Conservation (phyloP, 2,888 invertebrate species). For the Chloromyia formosa region DNA sequence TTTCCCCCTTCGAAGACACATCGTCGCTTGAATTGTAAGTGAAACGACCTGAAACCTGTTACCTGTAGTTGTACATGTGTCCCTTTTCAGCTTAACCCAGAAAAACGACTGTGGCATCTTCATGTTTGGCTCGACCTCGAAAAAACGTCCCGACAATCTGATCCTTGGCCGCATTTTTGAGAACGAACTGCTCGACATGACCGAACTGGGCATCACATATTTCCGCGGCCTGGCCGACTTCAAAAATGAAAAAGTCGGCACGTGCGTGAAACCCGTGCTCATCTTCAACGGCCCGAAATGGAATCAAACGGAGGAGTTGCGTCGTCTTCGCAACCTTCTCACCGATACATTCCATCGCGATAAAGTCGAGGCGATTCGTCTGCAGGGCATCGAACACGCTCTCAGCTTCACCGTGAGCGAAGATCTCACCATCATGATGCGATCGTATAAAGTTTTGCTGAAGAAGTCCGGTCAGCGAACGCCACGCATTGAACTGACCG, state of each 20-base stretch:
- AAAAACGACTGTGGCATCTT: constrained; percentile 92
- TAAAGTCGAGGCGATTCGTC: constrained; percentile 74
- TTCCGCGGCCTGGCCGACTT: constrained; percentile 84
- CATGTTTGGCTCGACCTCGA: constrained; percentile 89
- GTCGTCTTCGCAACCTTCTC: constrained; percentile 86
- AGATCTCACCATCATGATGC: constrained; percentile 79
- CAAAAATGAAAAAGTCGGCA: constrained; percentile 77
- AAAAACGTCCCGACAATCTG: constrained; percentile 94
- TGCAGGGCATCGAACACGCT: constrained; percentile 94
- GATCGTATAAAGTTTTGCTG: constrained; percentile 80
- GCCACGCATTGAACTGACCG: constrained; percentile 84
- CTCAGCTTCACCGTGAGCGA: constrained; percentile 85
- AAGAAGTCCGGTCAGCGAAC: constrained; percentile 91
- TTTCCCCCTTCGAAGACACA: constrained; percentile 92
- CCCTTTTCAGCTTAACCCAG: constrained; percentile 68
- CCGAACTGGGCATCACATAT: constrained; percentile 89
- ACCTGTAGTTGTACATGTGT: neutral
- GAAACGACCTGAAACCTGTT: neutral
- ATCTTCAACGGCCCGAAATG: constrained; percentile 92
- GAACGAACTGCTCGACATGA: constrained; percentile 91
- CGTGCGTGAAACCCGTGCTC: constrained; percentile 90
- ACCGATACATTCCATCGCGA: constrained; percentile 88
- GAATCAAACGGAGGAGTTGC: constrained; percentile 81
- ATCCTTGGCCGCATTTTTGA: constrained; percentile 90
- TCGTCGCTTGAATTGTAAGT: constrained; percentile 79